These are phyloP conservation scores for Heliangelus exortis DNA, from an alignment of 2,797 vertebrate genomes.

Conservation along the genomic window DNA sequence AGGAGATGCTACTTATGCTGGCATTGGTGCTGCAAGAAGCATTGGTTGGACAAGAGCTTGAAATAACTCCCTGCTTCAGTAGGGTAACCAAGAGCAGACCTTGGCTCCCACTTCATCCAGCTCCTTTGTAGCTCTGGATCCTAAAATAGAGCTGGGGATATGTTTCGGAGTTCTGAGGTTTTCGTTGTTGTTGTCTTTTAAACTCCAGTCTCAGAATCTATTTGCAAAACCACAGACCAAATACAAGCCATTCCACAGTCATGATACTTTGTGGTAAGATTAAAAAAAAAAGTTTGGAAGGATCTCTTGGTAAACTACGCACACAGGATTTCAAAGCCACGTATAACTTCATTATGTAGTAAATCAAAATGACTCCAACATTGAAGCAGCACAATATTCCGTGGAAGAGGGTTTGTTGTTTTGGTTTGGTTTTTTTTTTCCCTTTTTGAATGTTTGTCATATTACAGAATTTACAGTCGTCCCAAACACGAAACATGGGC, in stretches of 20 bases:
- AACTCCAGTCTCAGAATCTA: background rate
- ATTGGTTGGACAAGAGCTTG: background rate
- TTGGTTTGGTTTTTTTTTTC: no score
- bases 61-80: constrained; percentile 12
- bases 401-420: background rate
- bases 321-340: constrained; percentile 39
- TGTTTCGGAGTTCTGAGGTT: constrained; percentile 39
- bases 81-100: constrained; percentile 59
- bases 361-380: constrained; percentile 30
- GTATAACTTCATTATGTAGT: background rate
- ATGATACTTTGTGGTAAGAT: constrained; percentile 4
- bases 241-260: background rate
- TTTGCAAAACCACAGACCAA: constrained; percentile 66
- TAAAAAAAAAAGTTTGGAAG: background rate
- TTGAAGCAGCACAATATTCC: background rate
- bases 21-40: background rate
- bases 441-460: background rate
- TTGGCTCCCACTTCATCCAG: background rate
- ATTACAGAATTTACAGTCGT: background rate
- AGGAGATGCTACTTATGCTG: background rate
- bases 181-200: background rate
- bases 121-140: constrained; percentile 11
- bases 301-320: constrained; percentile 31
- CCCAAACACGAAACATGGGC: background rate
- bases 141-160: constrained; percentile 31